phyloP scores from a whole-genome alignment of 2,888 invertebrate genomes.

The Lasioglossum calceatum region DNA sequence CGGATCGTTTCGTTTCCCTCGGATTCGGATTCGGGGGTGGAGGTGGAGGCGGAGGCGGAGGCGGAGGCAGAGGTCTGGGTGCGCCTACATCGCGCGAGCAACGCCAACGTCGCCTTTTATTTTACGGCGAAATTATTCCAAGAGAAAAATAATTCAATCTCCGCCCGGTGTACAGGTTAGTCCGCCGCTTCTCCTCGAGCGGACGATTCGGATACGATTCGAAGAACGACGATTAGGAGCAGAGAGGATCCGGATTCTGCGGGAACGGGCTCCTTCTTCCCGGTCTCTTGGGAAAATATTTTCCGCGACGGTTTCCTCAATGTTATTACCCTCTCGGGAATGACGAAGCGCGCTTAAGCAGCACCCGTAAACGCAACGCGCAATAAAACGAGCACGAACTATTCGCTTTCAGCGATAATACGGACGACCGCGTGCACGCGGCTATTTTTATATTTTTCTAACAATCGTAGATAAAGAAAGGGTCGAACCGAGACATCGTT shows the following conservation, averaged over 20 bases:
- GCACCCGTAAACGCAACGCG: neutral
- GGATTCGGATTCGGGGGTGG: conserved; percentile 9
- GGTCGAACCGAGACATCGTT: neutral
- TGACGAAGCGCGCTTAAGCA: conserved; percentile 24
- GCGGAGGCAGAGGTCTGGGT: conserved; percentile 19
- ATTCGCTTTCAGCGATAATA: conserved; percentile 17
- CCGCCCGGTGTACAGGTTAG: conserved; percentile 64
- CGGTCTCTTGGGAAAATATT: conserved; percentile 40
- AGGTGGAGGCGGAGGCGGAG: neutral
- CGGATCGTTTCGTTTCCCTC: conserved; percentile 54
- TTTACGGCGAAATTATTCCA: conserved; percentile 80
- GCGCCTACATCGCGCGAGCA: conserved; percentile 37
- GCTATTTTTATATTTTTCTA: conserved; percentile 20
- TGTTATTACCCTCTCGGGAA: conserved; percentile 28
- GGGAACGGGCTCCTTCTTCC: neutral
- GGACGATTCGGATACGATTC: conserved; percentile 10
- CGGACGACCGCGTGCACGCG: neutral
- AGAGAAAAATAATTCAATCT: conserved; percentile 82
- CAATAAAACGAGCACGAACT: neutral
- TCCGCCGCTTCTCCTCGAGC: conserved; percentile 53
- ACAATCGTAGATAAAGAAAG: conserved; percentile 20
- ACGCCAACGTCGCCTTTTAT: conserved; percentile 67
- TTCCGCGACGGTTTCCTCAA: conserved; percentile 6
- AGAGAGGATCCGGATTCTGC: neutral
- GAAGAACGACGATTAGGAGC: conserved; percentile 18